Base-by-base conservation (phyloP, 2,888 invertebrate species). In the Pterostichus madidus region DNA sequence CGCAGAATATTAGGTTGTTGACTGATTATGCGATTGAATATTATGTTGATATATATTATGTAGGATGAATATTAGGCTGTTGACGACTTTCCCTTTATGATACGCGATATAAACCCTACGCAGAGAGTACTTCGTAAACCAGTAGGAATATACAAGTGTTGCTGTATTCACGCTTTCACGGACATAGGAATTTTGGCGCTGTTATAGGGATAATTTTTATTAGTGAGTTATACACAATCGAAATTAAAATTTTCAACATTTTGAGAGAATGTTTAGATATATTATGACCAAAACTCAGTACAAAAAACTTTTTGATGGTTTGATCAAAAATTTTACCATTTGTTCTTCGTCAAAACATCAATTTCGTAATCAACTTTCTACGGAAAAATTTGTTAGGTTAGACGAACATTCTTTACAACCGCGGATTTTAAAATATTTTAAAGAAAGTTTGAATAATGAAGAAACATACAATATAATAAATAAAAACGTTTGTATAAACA, bases 351-450 rank as follows among this genome's bases (percentile, higher is more conserved):
- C 75, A 5, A 75, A 75, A 75, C 73, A 44, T 13, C 15, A 59
- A 31, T 81, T 39, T 13, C 59, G 59, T 46, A 73, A 61, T 6
- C 75, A 73, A 46, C 15, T 61, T 31, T n/a, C 59, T n/a, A 15
- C 46, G 6, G 75, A 73, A 7, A 81, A 81, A 73, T 46, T 81
- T 56, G 46, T 81, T 13, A 81, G 81, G 81, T 81, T 81, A 75
- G 75, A 81, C 15, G 75, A 75, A 44, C 53, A 59, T 59, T 46
- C 59, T 46, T 83, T 84, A 71, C 83, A 83, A 46, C 59, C 78
- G 64, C 83, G 81, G n/a, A 83, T 84, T 80, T 83, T 84, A 71
- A 81, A 81, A 61, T 84, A 83, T 46, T 83, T 83, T 59, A 44
- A 59, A 46, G 81, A 81, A 59, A 59, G 59, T 32, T 49, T 61